Evolutionary conservation across 2,113 vertebrate genomes (phyloP), one percentile per base, ranked within the genome.

Genomic region (Bubo scandiacus): DNA sequence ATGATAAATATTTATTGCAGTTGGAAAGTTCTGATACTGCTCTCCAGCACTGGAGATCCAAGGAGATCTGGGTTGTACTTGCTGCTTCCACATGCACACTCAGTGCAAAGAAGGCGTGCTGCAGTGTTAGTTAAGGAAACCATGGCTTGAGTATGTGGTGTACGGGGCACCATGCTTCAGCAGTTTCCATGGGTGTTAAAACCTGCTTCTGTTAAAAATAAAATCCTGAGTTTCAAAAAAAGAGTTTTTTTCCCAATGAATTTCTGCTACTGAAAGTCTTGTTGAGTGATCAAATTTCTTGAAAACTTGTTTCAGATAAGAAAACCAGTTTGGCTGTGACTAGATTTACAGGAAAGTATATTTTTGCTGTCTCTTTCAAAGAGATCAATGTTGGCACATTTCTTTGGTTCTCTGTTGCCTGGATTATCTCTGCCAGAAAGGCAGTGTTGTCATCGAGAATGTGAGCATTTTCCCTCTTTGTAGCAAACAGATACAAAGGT

Each of bases 221-320:
- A 77, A 80, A 57, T 42, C 0, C 10, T 11, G 11, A 45, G 15
- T 77, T 73, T 83, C 4, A 27, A n/a, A 73, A 67, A 49, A 32
- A n/a, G 3, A 38, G 3, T 1, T 3, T 1, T 47, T 11, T 38
- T 40, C 23, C 29, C 34, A 38, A 5, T 73, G 2, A 22, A 49
- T 82, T 96, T 77, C 54, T 80, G 15, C 25, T 49, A 40, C 51
- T 65, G n/a, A n/a, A 40, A 40, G 4, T 47, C 40, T 38, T 51
- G 8, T 38, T 80, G 70, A 65, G 34, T 43, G 6, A 83, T 77
- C 40, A 49, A 36, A 43, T 89, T 83, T 81, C 68, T 84, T 73
- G 58, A 62, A 77, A 80, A 61, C 15, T 68, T 0, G 0, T 86
- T 88, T 88, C 82, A 80, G 34, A 43, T 83, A 65, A 86, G 58